A percentile compares a stretch with the other conserved stretches of the same genome.
Conservation (phyloP, 2,888 invertebrate species). For the Xanthorhoe designata region DNA sequence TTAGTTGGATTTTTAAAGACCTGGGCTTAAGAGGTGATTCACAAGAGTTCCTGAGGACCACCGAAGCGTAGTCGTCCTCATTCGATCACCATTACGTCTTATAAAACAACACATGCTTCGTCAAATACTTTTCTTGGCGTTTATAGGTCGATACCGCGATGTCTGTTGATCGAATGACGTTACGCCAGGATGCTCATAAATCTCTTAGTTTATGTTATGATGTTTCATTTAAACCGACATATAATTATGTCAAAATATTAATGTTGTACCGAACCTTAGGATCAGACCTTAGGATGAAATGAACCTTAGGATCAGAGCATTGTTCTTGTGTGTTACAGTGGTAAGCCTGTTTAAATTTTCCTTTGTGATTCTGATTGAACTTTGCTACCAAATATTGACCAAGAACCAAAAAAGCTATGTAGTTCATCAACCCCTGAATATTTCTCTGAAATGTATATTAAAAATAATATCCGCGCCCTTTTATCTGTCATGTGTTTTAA, state of each 20-base stretch:
- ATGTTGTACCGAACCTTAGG: too few species aligned
- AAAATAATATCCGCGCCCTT: constrained; percentile 50
- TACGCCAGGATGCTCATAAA: background rate
- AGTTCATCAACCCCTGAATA: constrained; percentile 41
- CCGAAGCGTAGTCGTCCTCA: constrained; percentile 59
- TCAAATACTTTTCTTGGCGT: constrained; percentile 46
- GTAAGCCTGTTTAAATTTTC: too few species aligned
- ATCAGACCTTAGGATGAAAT: too few species aligned
- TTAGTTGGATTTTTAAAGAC: background rate
- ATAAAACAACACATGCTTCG: constrained; percentile 54
- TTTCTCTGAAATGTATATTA: constrained; percentile 48
- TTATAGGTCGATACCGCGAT: constrained; percentile 16
- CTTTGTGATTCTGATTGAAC: background rate
- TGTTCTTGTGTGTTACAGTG: too few species aligned
- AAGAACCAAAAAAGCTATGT: constrained; percentile 42
- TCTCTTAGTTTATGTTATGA: background rate
- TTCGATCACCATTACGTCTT: constrained; percentile 65
- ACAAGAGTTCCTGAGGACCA: constrained; percentile 54
- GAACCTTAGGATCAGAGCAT: too few species aligned
- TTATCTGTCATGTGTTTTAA: constrained; percentile 46
- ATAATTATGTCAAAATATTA: too few species aligned
- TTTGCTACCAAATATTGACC: constrained; percentile 22
- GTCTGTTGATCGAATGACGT: constrained; percentile 17
- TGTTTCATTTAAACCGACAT: background rate
- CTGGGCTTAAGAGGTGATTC: constrained; percentile 50